A percentile compares a stretch with the other conserved stretches of the same genome.
Evolutionary conservation across 2,113 vertebrate genomes (phyloP).

Genomic region (Myocastor coypus): DNA sequence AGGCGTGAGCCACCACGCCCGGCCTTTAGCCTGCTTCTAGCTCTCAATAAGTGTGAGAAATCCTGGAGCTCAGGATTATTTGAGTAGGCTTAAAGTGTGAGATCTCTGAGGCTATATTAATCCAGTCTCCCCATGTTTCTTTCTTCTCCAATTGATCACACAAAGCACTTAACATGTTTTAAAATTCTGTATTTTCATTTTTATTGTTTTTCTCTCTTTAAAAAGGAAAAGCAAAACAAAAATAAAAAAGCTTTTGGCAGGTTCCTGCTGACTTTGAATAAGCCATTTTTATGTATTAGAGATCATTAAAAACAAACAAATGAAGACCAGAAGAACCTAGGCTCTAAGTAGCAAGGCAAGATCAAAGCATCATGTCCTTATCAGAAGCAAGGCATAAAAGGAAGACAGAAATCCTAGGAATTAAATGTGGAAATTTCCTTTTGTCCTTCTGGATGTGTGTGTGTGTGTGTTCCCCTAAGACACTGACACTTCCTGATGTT

Average conservation of each 20-base stretch:
- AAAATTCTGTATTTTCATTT: too few species aligned
- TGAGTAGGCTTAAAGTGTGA: too few species aligned
- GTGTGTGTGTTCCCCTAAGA: background rate
- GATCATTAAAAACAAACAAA: background rate
- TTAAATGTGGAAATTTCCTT: background rate
- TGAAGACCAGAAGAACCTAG: background rate
- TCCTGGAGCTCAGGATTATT: too few species aligned
- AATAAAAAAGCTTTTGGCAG: background rate
- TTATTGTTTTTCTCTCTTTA: too few species aligned
- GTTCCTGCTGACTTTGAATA: constrained; percentile 4
- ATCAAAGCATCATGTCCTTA: background rate
- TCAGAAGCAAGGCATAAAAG: background rate
- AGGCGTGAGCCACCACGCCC: too few species aligned
- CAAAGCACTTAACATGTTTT: too few species aligned
- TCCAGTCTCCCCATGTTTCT: too few species aligned
- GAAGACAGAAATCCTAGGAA: background rate
- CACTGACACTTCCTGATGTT: background rate
- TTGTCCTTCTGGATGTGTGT: background rate
- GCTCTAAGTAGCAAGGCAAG: background rate
- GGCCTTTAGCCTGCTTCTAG: too few species aligned
- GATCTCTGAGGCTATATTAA: too few species aligned
- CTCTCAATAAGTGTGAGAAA: too few species aligned
- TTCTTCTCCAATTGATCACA: too few species aligned
- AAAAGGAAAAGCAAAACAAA: constrained; percentile 4
- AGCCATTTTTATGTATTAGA: background rate